Evolutionary conservation across 2,888 invertebrate species (phyloP), one percentile per base, ranked within the genome.

Genomic region (Drosophila dives): DNA sequence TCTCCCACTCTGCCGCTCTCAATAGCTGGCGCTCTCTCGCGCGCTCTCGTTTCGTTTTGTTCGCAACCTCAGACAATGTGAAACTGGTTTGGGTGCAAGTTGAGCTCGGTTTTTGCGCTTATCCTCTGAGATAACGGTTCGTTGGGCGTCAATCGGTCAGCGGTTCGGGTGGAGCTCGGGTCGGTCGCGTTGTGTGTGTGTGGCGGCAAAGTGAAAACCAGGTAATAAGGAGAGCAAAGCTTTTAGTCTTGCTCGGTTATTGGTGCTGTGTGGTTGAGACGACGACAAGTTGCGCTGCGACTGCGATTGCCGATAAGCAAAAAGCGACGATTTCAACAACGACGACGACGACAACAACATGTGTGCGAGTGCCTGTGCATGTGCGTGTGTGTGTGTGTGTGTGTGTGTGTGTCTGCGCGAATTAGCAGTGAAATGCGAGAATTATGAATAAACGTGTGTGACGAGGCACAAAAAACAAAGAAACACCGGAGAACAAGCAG

Each of bases 171-270:
- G 61, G 11, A 20, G 59, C 15, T 60, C 53, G 61, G 54, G 61
- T 45, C 64, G 64, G 58, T 34, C 65, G 55, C 60, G 3, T 32
- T 40, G 56, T 40, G 32, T 62, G 56, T 64, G 61, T 40, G 40
- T 26, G 64, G 64, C 69, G 38, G 8, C 71, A 67, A 65, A 84
- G 84, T 81, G 84, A 91, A 92, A 91, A 91, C 77, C 91, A 92
- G 90, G 86, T 90, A 86, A 85, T 85, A 86, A 83, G 82, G 80
- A 85, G 91, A 92, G 91, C 74, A 74, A 86, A 92, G 92, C 92
- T 91, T 91, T 91, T 92, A 92, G 91, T 92, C 90, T 90, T 86
- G 86, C 83, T 88, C 91, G 90, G 91, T 89, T 90, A 86, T 91
- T 91, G 86, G 91, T 91, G 90, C 91, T 90, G 91, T 92, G 80